These are phyloP conservation scores for Spicauda simplicius DNA, from an alignment of 2,888 invertebrate genomes.

Conservation along the genomic window DNA sequence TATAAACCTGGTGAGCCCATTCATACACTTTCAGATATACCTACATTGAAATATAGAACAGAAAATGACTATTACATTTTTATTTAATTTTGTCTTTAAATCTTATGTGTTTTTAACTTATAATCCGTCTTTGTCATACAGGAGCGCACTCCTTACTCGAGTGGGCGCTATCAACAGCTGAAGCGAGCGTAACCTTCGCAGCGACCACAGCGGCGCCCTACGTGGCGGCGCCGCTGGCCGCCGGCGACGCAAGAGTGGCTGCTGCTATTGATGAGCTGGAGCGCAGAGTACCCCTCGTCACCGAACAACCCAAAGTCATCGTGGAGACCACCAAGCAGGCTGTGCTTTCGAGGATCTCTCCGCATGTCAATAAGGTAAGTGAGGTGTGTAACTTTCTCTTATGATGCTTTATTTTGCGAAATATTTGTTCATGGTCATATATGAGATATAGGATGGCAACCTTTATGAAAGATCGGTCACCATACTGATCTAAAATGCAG, in stretches of 20 bases:
- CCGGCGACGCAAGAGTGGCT: slow-evolving; percentile 87
- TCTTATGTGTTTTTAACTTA: not conserved
- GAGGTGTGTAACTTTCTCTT: too few species aligned
- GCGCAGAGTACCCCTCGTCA: slow-evolving; percentile 87
- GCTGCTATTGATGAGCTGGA: slow-evolving; percentile 87
- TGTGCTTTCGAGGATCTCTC: slow-evolving; percentile 83
- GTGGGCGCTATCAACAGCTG: slow-evolving; percentile 89
- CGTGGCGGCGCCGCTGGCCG: slow-evolving; percentile 76
- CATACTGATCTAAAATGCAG: too few species aligned
- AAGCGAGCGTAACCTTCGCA: slow-evolving; percentile 86
- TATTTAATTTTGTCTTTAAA: too few species aligned
- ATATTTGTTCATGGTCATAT: too few species aligned
- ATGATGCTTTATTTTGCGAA: too few species aligned
- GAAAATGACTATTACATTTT: too few species aligned
- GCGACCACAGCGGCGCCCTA: slow-evolving; percentile 87
- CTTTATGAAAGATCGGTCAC: too few species aligned
- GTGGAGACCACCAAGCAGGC: slow-evolving; percentile 84
- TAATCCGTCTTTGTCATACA: slow-evolving; percentile 45
- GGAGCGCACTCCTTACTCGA: slow-evolving; percentile 87
- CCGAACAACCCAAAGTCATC: slow-evolving; percentile 86
- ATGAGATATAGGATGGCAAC: too few species aligned
- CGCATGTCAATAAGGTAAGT: slow-evolving; percentile 79
- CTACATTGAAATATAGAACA: too few species aligned
- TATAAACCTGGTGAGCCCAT: too few species aligned
- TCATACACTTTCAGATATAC: too few species aligned